Base-by-base conservation (phyloP, 2,888 invertebrate genomes). In the Mylabris sibirica region DNA sequence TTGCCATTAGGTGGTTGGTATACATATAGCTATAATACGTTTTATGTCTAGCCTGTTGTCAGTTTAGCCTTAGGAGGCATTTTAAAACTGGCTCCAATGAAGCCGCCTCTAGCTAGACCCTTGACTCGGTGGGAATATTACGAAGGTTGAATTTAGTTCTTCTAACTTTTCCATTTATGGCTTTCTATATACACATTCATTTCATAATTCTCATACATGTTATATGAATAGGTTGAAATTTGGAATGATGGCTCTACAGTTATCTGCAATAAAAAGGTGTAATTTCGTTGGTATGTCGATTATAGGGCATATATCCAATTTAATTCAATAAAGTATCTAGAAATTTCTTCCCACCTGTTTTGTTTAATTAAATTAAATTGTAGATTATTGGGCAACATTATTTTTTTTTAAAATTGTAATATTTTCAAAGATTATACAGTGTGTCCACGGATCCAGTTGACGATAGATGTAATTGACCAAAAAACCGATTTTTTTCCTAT, bases 101-200 rank as follows among this genome's bases (percentile, higher is more conserved):
- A 30, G 30, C 57, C 60, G 41, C 60, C 49, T 63, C 49, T 4
- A 30, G 8, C 8, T 8, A 59, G 68, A 63, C 68, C 68, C 68
- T 68, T 68, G 68, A 68, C 65, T 68, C 68, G 53, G 68, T 68
- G 68, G 65, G 68, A 68, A 68, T 68, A 49, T 49, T 49, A 49
- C 20, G 30, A n/a, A 17, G 44, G 44, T 44, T 4, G 44, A 17
- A 6, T 38, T 17, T 17, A 17, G 5, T 22, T 30, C 6, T 20
- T 49, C 11, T 49, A 20, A 8, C 49, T 22, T n/a, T n/a, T 49
- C 64, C 59, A 44, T 24, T 60, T 61, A 57, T 24, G 49, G 34
- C 34, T 26, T 11, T 26, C 59, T 35, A 30, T 20, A 20, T 3
- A 35, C 59, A 57, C 64, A 64, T 59, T 20, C 34, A 64, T 57